These are phyloP conservation scores for Aythya baeri DNA, from an alignment of 2,113 vertebrate genomes.

Conservation along the genomic window DNA sequence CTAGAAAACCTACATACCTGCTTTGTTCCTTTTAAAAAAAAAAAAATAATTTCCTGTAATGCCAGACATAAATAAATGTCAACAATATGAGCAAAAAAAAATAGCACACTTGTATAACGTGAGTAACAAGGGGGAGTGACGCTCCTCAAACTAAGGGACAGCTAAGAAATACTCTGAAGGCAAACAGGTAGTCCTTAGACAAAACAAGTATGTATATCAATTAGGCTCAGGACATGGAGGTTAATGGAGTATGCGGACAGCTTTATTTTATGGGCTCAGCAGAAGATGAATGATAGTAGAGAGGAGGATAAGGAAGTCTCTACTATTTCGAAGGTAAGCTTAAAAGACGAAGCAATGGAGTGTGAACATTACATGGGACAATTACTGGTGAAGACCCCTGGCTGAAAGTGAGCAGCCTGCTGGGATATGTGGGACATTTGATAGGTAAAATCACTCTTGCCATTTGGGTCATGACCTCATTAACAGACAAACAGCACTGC, in stretches of 20 bases:
- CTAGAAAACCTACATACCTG: background rate
- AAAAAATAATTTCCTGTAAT: too few relatives aligned
- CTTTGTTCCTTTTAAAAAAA: background rate
- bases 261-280: constrained; percentile 51
- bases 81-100: background rate
- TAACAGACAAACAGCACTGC: constrained; percentile 56
- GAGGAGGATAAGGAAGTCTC: constrained; percentile 39
- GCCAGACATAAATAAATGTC: background rate
- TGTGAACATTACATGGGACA: constrained; percentile 1
- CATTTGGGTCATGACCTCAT: constrained; percentile 43
- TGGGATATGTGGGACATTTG: background rate
- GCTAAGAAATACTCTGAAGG: background rate
- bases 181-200: background rate
- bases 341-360: constrained; percentile 36
- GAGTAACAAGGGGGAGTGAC: background rate
- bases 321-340: constrained; percentile 40
- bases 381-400: background rate
- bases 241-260: constrained; percentile 64
- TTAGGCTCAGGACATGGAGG: constrained; percentile 12
- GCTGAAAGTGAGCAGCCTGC: constrained; percentile 34
- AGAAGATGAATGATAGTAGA: constrained; percentile 22
- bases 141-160: constrained; percentile 19
- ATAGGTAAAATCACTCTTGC: constrained; percentile 44
- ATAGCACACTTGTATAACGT: background rate
- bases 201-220: background rate